These are phyloP conservation scores for Harpagifer antarcticus DNA, from an alignment of 2,797 vertebrate species.

Conservation along the genomic window DNA sequence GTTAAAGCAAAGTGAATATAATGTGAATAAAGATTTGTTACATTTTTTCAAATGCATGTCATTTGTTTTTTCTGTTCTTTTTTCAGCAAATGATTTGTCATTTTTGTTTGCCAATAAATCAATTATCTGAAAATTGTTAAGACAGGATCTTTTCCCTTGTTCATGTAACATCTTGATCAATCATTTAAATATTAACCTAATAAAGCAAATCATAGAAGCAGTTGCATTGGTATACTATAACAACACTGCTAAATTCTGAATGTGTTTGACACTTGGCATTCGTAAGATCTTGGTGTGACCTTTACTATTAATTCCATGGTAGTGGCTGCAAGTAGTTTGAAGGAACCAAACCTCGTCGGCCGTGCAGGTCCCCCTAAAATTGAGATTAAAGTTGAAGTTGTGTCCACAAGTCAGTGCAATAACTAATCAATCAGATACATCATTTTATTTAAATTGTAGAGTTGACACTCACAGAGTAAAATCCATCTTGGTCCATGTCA, in stretches of 20 bases:
- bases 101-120: conserved; percentile 49
- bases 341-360: conserved; percentile 91
- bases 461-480: conserved; percentile 90
- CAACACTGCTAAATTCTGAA: conserved; percentile 27
- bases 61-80: conserved; percentile 7
- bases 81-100: neutral
- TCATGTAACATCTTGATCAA: conserved; percentile 2
- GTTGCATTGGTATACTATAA: neutral
- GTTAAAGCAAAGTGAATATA: conserved; percentile 1
- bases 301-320: conserved; percentile 76
- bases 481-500: conserved; percentile 94
- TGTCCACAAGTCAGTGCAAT: neutral
- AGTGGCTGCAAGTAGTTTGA: conserved; percentile 92
- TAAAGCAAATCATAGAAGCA: neutral
- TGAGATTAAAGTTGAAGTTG: conserved; percentile 11
- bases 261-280: conserved; percentile 51
- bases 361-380: conserved; percentile 91
- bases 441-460: neutral
- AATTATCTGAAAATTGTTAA: conserved; percentile 7
- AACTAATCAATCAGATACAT: neutral
- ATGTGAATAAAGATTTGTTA: neutral
- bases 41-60: neutral
- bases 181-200: neutral
- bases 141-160: neutral
- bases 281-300: neutral